A percentile compares a stretch with the other conserved stretches of the same genome.
Evolutionary conservation across 2,888 invertebrate genomes (phyloP).

Genomic region (Saturnia pavonia): DNA sequence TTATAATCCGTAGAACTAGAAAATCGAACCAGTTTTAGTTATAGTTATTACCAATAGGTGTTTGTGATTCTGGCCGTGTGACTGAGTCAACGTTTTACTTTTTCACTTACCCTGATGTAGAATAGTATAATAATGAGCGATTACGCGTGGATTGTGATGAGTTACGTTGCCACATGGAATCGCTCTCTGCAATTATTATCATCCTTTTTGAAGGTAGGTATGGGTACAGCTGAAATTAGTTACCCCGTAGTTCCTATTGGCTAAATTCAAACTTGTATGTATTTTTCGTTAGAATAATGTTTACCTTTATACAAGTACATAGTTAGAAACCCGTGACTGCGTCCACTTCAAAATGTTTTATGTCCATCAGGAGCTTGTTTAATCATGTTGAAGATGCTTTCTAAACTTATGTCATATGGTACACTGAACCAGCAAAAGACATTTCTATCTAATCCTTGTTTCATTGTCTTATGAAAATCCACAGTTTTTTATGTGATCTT

Average conservation of each 20-base stretch:
- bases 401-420: too few relatives aligned
- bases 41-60: background rate
- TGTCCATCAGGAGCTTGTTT: background rate
- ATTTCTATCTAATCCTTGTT: too few relatives aligned
- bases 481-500: too few relatives aligned
- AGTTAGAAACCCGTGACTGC: too few relatives aligned
- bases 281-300: background rate
- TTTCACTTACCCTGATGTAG: slow-evolving; percentile 4
- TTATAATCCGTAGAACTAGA: background rate
- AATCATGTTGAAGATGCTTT: background rate
- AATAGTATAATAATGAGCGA: background rate
- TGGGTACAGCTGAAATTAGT: background rate
- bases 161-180: slow-evolving; percentile 1
- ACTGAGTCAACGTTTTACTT: background rate
- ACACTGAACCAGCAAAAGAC: background rate
- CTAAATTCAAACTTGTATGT: background rate
- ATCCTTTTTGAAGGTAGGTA: background rate
- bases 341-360: background rate
- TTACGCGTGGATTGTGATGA: background rate
- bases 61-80: background rate
- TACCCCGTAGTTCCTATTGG: background rate
- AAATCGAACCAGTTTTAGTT: background rate
- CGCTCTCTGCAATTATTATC: background rate
- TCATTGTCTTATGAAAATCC: too few relatives aligned
- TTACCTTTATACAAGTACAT: background rate